Conservation (phyloP, 2,797 vertebrate species). For the Mallotus villosus region DNA sequence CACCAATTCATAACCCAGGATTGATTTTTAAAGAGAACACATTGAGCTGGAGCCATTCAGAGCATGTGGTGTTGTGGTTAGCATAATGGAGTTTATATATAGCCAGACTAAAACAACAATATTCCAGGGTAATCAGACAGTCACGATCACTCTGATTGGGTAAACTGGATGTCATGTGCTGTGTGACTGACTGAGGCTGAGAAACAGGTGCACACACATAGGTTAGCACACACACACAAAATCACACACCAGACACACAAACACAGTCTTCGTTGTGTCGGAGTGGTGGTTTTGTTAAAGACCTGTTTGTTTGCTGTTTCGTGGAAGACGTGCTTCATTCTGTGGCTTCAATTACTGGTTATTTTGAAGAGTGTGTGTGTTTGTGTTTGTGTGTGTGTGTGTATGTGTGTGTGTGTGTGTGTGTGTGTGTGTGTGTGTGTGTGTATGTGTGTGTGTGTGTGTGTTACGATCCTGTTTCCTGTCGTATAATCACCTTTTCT, state of each 20-base stretch:
- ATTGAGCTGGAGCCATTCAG: constrained; percentile 33
- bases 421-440: too few relatives aligned
- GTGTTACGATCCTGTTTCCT: background rate
- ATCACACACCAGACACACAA: background rate
- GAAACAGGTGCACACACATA: too few relatives aligned
- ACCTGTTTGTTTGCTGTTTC: too few relatives aligned
- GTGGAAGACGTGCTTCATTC: too few relatives aligned
- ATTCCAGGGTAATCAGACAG: constrained; percentile 38
- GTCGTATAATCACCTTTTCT: constrained; percentile 21
- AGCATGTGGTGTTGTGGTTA: constrained; percentile 39
- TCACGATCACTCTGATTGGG: constrained; percentile 20
- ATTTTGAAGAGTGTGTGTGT: too few relatives aligned
- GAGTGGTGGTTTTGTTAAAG: too few relatives aligned
- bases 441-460: too few relatives aligned
- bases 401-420: too few relatives aligned
- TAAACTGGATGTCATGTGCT: constrained; percentile 6
- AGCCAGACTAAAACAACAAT: constrained; percentile 41
- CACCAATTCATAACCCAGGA: constrained; percentile 54
- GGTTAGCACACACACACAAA: background rate
- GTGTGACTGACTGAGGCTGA: too few relatives aligned
- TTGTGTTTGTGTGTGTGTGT: too few relatives aligned
- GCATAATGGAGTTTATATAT: constrained; percentile 51
- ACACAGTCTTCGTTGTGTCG: too few relatives aligned
- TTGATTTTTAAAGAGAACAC: constrained; percentile 45
- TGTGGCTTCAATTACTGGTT: too few relatives aligned